These are phyloP conservation scores for Globodera ellingtonae DNA, from an alignment of 1,140 invertebrate species.

Conservation along the genomic window DNA sequence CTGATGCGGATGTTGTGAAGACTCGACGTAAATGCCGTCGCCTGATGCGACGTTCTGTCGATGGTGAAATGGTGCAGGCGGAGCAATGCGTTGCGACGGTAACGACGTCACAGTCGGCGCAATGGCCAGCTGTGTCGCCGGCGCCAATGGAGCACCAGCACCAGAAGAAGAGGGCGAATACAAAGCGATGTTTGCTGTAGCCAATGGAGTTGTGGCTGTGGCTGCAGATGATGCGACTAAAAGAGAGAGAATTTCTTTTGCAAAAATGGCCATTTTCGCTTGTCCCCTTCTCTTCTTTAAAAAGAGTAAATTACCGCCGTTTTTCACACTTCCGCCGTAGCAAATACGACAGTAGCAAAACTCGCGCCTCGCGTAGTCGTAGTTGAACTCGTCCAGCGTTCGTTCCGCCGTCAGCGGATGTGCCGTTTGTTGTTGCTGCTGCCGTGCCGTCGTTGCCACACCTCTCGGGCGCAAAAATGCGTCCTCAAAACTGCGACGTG, in stretches of 20 bases:
- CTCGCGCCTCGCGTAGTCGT: conserved; percentile 44
- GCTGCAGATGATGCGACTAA: background rate
- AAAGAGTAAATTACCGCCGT: background rate
- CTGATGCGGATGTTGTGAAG: background rate
- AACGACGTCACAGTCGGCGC: background rate
- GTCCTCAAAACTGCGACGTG: conserved; percentile 49
- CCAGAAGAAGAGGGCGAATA: background rate
- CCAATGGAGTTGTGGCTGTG: background rate
- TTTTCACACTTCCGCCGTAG: background rate
- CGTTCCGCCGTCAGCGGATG: background rate
- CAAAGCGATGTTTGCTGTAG: background rate
- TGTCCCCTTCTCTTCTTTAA: too few relatives aligned
- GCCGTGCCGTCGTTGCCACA: background rate
- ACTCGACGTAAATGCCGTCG: too few relatives aligned
- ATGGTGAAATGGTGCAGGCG: background rate
- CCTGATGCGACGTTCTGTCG: background rate
- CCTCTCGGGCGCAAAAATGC: conserved; percentile 23
- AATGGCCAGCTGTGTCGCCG: background rate
- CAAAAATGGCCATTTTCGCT: too few relatives aligned
- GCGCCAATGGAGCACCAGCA: too few relatives aligned
- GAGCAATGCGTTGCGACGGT: background rate
- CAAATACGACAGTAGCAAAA: conserved; percentile 50
- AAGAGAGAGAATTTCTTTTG: background rate
- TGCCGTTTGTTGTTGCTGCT: background rate
- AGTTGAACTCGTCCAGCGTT: conserved; percentile 40